Conservation (phyloP, 2,888 invertebrate genomes). For the Bombylius discolor region DNA sequence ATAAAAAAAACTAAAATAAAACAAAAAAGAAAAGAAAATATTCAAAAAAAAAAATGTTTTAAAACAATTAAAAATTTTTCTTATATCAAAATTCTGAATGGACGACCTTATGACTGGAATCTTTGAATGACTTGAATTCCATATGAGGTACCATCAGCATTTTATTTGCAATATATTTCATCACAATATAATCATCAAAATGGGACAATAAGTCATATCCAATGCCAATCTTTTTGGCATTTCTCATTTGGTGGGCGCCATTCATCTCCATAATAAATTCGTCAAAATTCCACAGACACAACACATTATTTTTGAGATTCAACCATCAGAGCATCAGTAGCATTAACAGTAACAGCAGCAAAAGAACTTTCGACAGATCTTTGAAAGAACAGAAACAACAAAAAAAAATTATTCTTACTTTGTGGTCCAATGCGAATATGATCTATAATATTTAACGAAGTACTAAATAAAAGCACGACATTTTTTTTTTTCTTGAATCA, state of each 20-base stretch:
- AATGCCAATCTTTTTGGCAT: slow-evolving; percentile 8
- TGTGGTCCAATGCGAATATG: neutral
- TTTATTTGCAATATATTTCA: neutral
- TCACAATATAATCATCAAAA: neutral
- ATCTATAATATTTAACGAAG: too few relatives aligned
- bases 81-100: slow-evolving; percentile 9
- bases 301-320: too few relatives aligned
- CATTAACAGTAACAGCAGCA: too few relatives aligned
- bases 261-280: slow-evolving; percentile 31
- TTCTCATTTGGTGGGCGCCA: slow-evolving; percentile 30
- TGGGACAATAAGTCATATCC: slow-evolving; percentile 11
- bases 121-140: slow-evolving; percentile 12
- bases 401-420: neutral
- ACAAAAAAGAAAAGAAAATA: too few relatives aligned
- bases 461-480: too few relatives aligned
- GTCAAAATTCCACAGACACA: slow-evolving; percentile 20
- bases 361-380: too few relatives aligned
- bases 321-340: too few relatives aligned
- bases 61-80: slow-evolving; percentile 7
- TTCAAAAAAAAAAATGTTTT: neutral
- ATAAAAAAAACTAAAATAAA: too few relatives aligned
- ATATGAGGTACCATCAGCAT: neutral
- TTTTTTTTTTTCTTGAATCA: too few relatives aligned
- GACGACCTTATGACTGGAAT: slow-evolving; percentile 12
- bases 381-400: neutral